Conservation (phyloP, 2,797 vertebrate species). For the Sebastiscus tertius region DNA sequence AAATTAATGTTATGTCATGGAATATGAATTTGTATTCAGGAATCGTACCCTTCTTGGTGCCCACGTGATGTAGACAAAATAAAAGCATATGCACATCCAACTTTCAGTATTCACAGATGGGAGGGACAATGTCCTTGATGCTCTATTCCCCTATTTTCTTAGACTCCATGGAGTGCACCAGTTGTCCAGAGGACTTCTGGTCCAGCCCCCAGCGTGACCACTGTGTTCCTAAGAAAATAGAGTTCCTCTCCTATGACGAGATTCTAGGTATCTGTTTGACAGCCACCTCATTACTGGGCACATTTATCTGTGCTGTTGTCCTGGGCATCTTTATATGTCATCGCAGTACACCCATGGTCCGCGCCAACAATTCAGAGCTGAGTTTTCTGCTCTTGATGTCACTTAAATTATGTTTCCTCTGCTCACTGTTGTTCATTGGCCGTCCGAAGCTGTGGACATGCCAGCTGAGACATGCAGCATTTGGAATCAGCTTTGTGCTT, state of each 20-base stretch:
- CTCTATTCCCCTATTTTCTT: too few species aligned
- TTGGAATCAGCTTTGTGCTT: conserved; percentile 66
- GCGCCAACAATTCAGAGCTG: conserved; percentile 77
- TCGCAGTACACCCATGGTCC: conserved; percentile 66
- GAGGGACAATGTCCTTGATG: too few species aligned
- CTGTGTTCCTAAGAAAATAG: conserved; percentile 13
- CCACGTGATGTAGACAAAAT: not conserved
- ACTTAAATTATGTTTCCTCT: conserved; percentile 66
- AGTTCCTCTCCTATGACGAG: conserved; percentile 75
- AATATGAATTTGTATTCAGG: not conserved
- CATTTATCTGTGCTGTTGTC: conserved; percentile 59
- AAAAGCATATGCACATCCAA: not conserved
- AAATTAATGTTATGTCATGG: not conserved
- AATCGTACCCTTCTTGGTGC: not conserved
- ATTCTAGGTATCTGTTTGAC: conserved; percentile 67
- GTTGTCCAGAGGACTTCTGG: not conserved
- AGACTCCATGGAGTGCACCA: not conserved
- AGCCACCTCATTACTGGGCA: conserved; percentile 57
- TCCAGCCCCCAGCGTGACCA: not conserved
- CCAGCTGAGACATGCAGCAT: conserved; percentile 51
- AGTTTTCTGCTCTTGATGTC: conserved; percentile 59
- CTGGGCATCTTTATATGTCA: conserved; percentile 60
- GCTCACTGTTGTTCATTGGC: conserved; percentile 69
- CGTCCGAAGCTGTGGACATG: conserved; percentile 58
- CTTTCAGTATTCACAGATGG: too few species aligned